Percentiles rank a stretch among this genome's conserved stretches.
Evolutionary conservation across 2,113 vertebrate genomes (phyloP).

Genomic region (Choloepus hoffmanni): DNA sequence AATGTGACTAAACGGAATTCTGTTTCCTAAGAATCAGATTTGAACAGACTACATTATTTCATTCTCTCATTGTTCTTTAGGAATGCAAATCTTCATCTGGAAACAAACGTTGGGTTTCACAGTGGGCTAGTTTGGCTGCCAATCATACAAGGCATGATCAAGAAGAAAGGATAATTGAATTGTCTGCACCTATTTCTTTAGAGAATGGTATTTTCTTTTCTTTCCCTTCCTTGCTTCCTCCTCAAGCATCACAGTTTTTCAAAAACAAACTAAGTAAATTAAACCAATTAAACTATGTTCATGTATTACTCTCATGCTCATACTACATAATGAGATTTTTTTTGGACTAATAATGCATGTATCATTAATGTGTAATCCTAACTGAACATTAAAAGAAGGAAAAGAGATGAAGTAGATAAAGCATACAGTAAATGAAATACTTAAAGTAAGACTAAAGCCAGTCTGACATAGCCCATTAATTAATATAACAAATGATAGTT

Average conservation of each 20-base stretch:
- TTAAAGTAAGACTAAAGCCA: neutral
- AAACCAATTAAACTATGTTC: slow-evolving; percentile 29
- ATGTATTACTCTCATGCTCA: neutral
- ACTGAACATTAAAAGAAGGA: neutral
- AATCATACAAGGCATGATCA: slow-evolving; percentile 96
- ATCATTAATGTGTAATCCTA: neutral
- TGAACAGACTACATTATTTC: neutral
- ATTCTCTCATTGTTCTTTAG: slow-evolving; percentile 73
- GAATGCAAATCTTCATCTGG: slow-evolving; percentile 89
- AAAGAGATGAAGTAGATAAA: slow-evolving; percentile 29
- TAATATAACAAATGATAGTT: neutral
- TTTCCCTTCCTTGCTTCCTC: neutral
- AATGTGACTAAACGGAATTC: slow-evolving; percentile 21
- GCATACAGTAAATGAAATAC: neutral
- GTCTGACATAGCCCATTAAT: neutral
- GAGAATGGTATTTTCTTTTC: slow-evolving; percentile 91
- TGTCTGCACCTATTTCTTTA: slow-evolving; percentile 88
- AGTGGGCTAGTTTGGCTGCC: slow-evolving; percentile 97
- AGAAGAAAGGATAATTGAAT: slow-evolving; percentile 92
- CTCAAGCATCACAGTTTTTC: neutral
- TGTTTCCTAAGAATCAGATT: neutral
- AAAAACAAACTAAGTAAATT: slow-evolving; percentile 45
- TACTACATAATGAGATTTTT: neutral
- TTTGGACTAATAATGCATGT: neutral
- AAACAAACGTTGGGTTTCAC: slow-evolving; percentile 95